A percentile compares a stretch with the other conserved stretches of the same genome.
These are phyloP conservation scores for Callosobruchus maculatus DNA, from an alignment of 2,888 invertebrate species.

Conservation along the genomic window DNA sequence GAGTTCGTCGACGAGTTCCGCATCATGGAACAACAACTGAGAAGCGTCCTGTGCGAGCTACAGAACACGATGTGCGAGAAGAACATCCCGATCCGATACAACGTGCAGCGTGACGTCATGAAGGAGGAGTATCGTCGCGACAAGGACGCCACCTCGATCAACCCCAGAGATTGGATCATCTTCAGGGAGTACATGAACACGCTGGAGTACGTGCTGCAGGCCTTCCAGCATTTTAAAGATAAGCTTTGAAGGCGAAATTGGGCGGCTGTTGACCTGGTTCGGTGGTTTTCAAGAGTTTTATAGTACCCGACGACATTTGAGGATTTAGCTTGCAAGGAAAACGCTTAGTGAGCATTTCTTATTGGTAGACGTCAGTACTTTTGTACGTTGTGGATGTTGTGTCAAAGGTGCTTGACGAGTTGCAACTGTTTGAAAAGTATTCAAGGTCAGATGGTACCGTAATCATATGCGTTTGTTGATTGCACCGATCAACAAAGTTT, in stretches of 20 bases:
- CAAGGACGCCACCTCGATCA: conserved; percentile 45
- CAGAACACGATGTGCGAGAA: conserved; percentile 57
- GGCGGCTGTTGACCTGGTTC: background rate
- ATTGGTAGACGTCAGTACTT: no score
- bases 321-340: background rate
- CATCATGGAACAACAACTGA: conserved; percentile 58
- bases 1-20: conserved; percentile 54
- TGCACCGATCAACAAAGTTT: no score
- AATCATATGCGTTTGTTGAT: no score
- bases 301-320: background rate
- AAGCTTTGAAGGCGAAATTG: conserved; percentile 1
- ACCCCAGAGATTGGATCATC: conserved; percentile 60
- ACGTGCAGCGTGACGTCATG: conserved; percentile 50
- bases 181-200: conserved; percentile 62
- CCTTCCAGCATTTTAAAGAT: conserved; percentile 46
- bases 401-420: no score
- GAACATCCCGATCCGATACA: conserved; percentile 51
- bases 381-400: no score
- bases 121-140: conserved; percentile 6
- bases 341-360: background rate
- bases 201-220: conserved; percentile 56
- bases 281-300: conserved; percentile 6
- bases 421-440: no score
- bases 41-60: conserved; percentile 65
- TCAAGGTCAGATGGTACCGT: no score